Evolutionary conservation across 2,888 invertebrate genomes (phyloP), one percentile per base, ranked within the genome.

Genomic region (Lycia hirtaria): DNA sequence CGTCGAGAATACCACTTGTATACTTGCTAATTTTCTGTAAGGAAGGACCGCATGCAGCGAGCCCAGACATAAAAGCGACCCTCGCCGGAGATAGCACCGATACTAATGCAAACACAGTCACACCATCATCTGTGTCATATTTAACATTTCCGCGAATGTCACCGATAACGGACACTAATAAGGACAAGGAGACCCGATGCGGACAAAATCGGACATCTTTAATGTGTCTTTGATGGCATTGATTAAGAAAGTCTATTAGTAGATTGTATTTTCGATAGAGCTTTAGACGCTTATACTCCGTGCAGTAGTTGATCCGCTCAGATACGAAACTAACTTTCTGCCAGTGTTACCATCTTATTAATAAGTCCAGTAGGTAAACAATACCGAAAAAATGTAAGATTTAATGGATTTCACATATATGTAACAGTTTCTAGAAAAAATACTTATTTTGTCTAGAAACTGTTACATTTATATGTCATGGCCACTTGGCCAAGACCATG

Each of bases 11-110:
- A 76, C 71, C 56, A 68, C 71, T 78, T 77, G 80, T 81, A 85
- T 84, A 76, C 72, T 65, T 75, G 80, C 82, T 85, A 85, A 87
- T 86, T 85, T 80, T 69, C 72, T 68, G 64, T 68, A 60, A 71
- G 55, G 68, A 60, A 71, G 51, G 79, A 73, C 79, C 81, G 70
- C 87, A 81, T 71, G 88, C 86, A 82, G 88, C 60, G 85, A 69
- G 26, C 35, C 58, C 55, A 53, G 47, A 47, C 64, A 62, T 51
- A 67, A 68, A 62, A 56, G 49, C 54, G 53, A 35, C 54, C 41
- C 53, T 55, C 37, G 41, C 50, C 48, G 40, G 17, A 53, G 56
- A 60, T 62, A 57, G 43, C 58, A 58, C 56, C 40, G 61, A 61
- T 58, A 51, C 59, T 38, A 59, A 56, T 59, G 56, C 59, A 54